phyloP scores from a whole-genome alignment of 2,888 invertebrate species.

The Salpingus planirostris region DNA sequence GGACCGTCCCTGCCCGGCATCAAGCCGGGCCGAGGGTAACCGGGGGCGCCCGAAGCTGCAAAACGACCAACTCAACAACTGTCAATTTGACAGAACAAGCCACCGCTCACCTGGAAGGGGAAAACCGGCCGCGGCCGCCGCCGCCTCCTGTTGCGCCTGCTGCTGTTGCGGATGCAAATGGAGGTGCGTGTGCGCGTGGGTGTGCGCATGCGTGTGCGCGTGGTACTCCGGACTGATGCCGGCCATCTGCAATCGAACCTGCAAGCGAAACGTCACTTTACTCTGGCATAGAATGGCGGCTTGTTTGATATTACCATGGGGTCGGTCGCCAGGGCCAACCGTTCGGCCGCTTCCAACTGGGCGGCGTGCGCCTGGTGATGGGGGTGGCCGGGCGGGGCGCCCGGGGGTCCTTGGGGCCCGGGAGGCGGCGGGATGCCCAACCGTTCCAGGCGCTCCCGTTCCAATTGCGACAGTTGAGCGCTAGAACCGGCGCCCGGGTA shows the following conservation, averaged over 20 bases:
- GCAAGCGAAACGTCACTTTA: no score
- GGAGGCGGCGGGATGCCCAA: slow-evolving; percentile 65
- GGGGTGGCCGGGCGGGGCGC: slow-evolving; percentile 46
- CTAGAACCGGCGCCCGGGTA: slow-evolving; percentile 63
- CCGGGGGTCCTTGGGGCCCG: slow-evolving; percentile 46
- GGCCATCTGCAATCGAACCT: slow-evolving; percentile 81
- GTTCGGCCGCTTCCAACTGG: slow-evolving; percentile 66
- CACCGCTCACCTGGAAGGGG: slow-evolving; percentile 46
- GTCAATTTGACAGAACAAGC: no score
- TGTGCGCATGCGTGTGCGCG: slow-evolving; percentile 87
- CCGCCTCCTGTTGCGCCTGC: slow-evolving; percentile 64
- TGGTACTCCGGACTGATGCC: slow-evolving; percentile 83
- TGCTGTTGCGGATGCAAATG: slow-evolving; percentile 74
- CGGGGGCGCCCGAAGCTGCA: slow-evolving; percentile 45
- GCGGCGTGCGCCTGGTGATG: slow-evolving; percentile 49
- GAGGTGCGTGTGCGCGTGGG: slow-evolving; percentile 84
- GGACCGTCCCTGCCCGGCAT: slow-evolving; percentile 52
- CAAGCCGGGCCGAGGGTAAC: slow-evolving; percentile 53
- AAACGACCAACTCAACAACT: no score
- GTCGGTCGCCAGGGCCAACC: slow-evolving; percentile 77
- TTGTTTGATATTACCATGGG: slow-evolving; percentile 67
- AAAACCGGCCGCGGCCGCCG: slow-evolving; percentile 47
- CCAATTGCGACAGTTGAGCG: slow-evolving; percentile 65
- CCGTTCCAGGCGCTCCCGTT: slow-evolving; percentile 78
- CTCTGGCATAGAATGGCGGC: no score